A percentile compares a stretch with the other conserved stretches of the same genome.
phyloP scores from a whole-genome alignment of 2,888 invertebrate species.

The Meta bourneti region DNA sequence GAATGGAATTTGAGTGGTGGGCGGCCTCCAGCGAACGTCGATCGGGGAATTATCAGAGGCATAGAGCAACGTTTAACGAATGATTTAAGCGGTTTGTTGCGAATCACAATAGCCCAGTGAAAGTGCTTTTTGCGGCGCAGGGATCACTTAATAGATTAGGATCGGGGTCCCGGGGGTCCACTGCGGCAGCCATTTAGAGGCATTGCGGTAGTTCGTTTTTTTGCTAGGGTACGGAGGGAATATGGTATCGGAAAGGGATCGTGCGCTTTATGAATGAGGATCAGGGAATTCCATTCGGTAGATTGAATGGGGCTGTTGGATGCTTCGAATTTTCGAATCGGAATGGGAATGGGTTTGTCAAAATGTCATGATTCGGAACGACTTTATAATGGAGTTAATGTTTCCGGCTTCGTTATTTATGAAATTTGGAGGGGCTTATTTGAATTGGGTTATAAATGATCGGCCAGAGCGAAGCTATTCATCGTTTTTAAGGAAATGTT shows the following conservation, averaged over 20 bases:
- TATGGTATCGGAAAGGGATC: conserved; percentile 2
- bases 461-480: no score
- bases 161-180: conserved; percentile 23
- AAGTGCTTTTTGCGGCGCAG: conserved; percentile 68
- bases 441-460: no score
- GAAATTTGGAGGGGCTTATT: no score
- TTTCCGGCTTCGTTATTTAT: no score
- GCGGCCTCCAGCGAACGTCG: conserved; percentile 21
- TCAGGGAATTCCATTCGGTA: conserved; percentile 48
- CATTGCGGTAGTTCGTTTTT: conserved; percentile 16
- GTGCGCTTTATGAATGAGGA: conserved; percentile 49
- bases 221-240: not conserved
- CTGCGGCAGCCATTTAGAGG: conserved; percentile 65
- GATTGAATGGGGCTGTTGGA: conserved; percentile 33
- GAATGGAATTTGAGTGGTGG: conserved; percentile 14
- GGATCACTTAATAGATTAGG: conserved; percentile 75
- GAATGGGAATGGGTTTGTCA: not conserved
- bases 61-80: conserved; percentile 59
- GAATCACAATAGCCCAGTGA: conserved; percentile 69
- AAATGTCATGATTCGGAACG: conserved; percentile 2
- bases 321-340: not conserved
- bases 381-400: not conserved
- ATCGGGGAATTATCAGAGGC: conserved; percentile 56
- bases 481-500: no score
- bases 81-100: conserved; percentile 74